Evolutionary conservation across 2,113 vertebrate species (phyloP).

Genomic region (Thymallus thymallus): DNA sequence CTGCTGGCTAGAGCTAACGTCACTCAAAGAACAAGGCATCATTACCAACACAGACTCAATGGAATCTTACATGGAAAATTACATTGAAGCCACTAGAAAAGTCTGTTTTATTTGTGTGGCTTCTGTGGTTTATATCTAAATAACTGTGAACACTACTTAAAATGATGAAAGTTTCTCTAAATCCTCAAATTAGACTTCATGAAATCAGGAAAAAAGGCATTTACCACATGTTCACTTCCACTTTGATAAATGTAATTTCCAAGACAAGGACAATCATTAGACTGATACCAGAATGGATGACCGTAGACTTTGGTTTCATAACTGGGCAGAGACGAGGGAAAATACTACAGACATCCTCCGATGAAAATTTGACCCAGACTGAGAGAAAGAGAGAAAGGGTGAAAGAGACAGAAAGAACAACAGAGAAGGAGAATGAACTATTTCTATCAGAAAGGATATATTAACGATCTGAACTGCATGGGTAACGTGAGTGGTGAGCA

Average conservation of each 20-base stretch:
- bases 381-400: no score
- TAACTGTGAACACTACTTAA: neutral
- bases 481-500: no score
- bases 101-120: neutral
- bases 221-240: neutral
- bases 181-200: neutral
- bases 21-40: neutral
- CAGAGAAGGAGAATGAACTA: neutral
- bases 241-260: neutral
- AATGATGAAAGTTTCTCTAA: neutral
- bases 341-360: neutral
- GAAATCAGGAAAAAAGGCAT: neutral
- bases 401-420: neutral
- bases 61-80: neutral
- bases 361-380: no score
- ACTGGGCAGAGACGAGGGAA: neutral
- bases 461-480: neutral
- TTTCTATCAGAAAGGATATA: neutral
- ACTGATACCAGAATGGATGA: neutral
- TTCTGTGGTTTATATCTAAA: neutral
- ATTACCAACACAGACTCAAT: neutral
- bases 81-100: neutral
- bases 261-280: neutral
- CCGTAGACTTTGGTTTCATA: neutral
- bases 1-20: neutral